Percentiles rank a stretch among this genome's conserved stretches.
These are phyloP conservation scores for Drosophila prostipennis DNA, from an alignment of 2,888 invertebrate genomes.

Conservation along the genomic window DNA sequence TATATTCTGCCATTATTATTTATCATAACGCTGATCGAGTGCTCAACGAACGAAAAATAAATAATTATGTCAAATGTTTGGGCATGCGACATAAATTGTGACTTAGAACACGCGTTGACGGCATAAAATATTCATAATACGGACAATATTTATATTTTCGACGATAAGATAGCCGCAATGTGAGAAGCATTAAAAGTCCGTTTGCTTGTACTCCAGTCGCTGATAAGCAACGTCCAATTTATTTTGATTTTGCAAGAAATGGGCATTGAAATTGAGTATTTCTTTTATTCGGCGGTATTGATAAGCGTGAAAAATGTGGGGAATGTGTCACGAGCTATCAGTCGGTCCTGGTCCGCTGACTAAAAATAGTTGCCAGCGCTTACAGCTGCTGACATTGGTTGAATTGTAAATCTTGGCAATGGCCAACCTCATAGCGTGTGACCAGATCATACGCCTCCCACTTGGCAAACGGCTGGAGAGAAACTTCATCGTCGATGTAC, in stretches of 20 bases:
- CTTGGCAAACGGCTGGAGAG: slow-evolving; percentile 42
- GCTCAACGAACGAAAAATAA: background rate
- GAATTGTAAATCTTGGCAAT: slow-evolving; percentile 66
- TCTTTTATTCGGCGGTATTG: slow-evolving; percentile 42
- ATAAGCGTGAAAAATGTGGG: slow-evolving; percentile 50
- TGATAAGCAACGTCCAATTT: slow-evolving; percentile 47
- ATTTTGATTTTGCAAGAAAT: slow-evolving; percentile 24
- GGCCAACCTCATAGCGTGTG: slow-evolving; percentile 13
- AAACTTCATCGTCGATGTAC: slow-evolving; percentile 12
- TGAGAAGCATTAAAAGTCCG: slow-evolving; percentile 19
- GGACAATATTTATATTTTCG: slow-evolving; percentile 31
- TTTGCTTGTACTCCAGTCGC: slow-evolving; percentile 17
- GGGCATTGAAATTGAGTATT: background rate
- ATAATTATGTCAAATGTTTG: slow-evolving; percentile 10
- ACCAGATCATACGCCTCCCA: slow-evolving; percentile 21
- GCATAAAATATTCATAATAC: slow-evolving; percentile 39
- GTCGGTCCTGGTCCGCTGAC: slow-evolving; percentile 8
- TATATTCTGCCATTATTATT: too few relatives aligned
- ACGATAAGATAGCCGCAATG: slow-evolving; percentile 26
- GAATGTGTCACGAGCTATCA: slow-evolving; percentile 59
- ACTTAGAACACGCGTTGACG: slow-evolving; percentile 28
- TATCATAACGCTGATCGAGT: background rate
- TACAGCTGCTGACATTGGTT: slow-evolving; percentile 63
- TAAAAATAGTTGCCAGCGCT: slow-evolving; percentile 26
- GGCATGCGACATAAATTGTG: slow-evolving; percentile 23